Conservation (phyloP, 64 coral and sea anemone species). For the Stichodactyla helianthus region DNA sequence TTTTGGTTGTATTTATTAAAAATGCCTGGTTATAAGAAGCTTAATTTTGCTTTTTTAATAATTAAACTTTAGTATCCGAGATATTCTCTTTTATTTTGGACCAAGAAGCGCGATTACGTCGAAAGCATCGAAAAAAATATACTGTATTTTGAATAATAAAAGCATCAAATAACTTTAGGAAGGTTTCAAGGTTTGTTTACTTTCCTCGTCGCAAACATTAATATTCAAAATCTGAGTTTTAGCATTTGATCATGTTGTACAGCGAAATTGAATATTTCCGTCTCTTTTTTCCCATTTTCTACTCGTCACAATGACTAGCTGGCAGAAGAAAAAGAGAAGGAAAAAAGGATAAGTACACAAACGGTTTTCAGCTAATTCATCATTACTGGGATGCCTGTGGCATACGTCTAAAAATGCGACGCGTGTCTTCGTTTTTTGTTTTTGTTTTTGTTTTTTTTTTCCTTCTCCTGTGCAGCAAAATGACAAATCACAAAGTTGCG, state of each 20-base stretch:
- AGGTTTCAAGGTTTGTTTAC: neutral
- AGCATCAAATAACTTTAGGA: neutral
- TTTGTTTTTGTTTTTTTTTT: too few species aligned
- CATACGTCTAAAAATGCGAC: too few species aligned
- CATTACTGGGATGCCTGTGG: neutral
- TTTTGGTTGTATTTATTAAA: too few species aligned
- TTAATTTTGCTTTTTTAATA: neutral
- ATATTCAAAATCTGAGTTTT: neutral
- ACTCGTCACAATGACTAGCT: neutral
- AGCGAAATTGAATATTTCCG: neutral
- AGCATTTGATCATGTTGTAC: neutral
- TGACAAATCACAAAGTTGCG: too few species aligned
- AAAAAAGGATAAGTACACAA: neutral
- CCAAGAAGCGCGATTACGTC: neutral
- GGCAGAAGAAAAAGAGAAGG: neutral
- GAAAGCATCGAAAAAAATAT: neutral
- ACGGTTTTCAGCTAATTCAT: neutral
- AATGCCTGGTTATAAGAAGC: neutral
- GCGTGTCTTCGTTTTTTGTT: too few species aligned
- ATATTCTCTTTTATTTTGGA: neutral
- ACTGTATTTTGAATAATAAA: conserved; percentile 1
- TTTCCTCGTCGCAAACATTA: neutral
- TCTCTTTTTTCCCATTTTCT: neutral
- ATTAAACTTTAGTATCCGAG: neutral
- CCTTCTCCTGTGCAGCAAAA: too few species aligned